Conservation (phyloP, 2,797 vertebrate genomes). For the Pantherophis vulpinus region DNA sequence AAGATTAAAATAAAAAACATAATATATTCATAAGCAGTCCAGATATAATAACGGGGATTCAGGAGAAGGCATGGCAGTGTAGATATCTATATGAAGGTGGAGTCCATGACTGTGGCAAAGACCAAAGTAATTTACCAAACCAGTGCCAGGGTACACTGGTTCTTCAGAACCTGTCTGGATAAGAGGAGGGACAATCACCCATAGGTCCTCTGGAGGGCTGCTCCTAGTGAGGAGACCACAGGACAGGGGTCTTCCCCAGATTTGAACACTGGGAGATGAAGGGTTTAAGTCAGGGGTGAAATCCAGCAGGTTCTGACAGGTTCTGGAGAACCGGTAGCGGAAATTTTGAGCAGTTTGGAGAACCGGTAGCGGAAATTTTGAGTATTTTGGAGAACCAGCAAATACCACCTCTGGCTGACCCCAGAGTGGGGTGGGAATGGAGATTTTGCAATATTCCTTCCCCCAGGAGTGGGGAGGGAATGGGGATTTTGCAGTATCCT, state of each 20-base stretch:
- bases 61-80: not conserved
- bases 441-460: too few species aligned
- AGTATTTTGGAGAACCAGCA: too few species aligned
- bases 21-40: not conserved
- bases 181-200: not conserved
- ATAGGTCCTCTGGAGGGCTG: not conserved
- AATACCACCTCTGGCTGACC: too few species aligned
- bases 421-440: too few species aligned
- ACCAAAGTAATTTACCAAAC: not conserved
- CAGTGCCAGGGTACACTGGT: not conserved
- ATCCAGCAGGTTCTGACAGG: too few species aligned
- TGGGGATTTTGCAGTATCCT: too few species aligned
- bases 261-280: not conserved
- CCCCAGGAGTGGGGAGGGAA: too few species aligned
- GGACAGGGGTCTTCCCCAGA: not conserved
- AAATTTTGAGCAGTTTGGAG: too few species aligned
- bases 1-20: not conserved
- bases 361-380: too few species aligned
- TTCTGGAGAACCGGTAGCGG: too few species aligned
- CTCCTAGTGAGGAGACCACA: not conserved
- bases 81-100: not conserved
- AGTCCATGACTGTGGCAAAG: not conserved
- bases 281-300: not conserved
- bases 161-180: not conserved
- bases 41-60: not conserved